Base-by-base conservation (phyloP, 2,888 invertebrate genomes). In the Pterostichus madidus region DNA sequence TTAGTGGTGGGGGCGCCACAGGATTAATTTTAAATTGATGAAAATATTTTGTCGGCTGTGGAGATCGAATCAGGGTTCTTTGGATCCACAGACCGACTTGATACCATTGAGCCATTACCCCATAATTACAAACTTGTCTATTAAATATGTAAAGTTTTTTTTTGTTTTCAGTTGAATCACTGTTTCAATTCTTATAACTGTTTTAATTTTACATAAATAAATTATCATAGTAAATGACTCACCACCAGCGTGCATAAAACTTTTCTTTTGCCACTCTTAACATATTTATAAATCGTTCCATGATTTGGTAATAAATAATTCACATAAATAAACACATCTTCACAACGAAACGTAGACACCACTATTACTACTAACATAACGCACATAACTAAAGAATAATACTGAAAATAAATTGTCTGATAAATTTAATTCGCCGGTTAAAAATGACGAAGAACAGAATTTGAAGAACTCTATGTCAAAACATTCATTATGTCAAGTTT, bases 391-490 rank as follows among this genome's bases (percentile, higher is more conserved):
- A 10, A 10, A 15, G 56, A 56, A 56, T 24, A 17, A 10, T 17
- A 56, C 56, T 59, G 17, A 17, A 24, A 59, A 56, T 24, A 56
- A 59, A 59, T 31, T 17, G 31, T 24, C 24, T 11, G 59, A 59
- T 59, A 31, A 59, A 11, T 8, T 11, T 10, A 13, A 56, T 15
- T 17, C 13, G 15, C 17, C 17, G 53, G n/a, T 56, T 56, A 8
- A 24, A 24, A 2, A 17, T 13, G 59, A 59, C 17, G 59, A 59
- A 59, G 31, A 59, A 59, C 59, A 59, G 7, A 53, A 11, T 59
- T 59, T 59, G 17, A 24, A 59, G 59, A 59, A 59, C 24, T 59
- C 31, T 59, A 31, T 31, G 24, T 39, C 59, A 56, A 24, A 56
- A 24, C 56, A 17, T 24, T 17, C 56, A 59, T 59, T 59, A 59